phyloP scores from a whole-genome alignment of 2,113 vertebrate species.

The Amblyopsis rosae region DNA sequence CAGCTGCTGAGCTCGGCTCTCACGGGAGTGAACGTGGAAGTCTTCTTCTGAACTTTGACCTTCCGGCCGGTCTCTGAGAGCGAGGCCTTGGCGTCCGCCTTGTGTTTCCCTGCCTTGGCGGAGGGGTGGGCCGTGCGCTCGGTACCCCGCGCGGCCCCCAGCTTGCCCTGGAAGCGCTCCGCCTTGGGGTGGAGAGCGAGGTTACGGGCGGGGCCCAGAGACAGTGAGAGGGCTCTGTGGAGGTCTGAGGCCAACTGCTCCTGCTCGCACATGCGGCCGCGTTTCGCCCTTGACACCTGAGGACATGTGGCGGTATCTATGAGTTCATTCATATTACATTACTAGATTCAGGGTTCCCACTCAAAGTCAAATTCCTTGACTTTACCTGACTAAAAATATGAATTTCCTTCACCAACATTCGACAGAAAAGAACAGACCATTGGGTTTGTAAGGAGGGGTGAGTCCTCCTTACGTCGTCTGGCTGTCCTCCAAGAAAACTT shows the following conservation, averaged over 20 bases:
- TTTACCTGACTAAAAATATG: too few relatives aligned
- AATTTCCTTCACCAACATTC: too few relatives aligned
- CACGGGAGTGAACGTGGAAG: constrained; percentile 82
- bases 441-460: too few relatives aligned
- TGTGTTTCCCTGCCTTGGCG: constrained; percentile 86
- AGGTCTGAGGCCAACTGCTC: constrained; percentile 94
- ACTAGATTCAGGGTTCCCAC: too few relatives aligned
- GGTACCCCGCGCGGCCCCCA: constrained; percentile 77
- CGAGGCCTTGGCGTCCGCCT: constrained; percentile 81
- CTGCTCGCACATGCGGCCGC: constrained; percentile 83
- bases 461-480: too few relatives aligned
- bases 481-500: too few relatives aligned
- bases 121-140: constrained; percentile 77
- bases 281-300: constrained; percentile 84
- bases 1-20: constrained; percentile 96
- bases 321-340: too few relatives aligned
- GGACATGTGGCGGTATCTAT: not conserved
- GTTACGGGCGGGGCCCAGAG: constrained; percentile 76
- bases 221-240: constrained; percentile 90
- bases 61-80: constrained; percentile 82
- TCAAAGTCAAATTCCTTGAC: too few relatives aligned
- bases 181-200: constrained; percentile 23
- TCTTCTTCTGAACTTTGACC: constrained; percentile 87
- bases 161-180: constrained; percentile 71
- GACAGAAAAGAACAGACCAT: too few relatives aligned